Conservation (phyloP, 1,140 invertebrate species). For the Drosophila kepulauana region DNA sequence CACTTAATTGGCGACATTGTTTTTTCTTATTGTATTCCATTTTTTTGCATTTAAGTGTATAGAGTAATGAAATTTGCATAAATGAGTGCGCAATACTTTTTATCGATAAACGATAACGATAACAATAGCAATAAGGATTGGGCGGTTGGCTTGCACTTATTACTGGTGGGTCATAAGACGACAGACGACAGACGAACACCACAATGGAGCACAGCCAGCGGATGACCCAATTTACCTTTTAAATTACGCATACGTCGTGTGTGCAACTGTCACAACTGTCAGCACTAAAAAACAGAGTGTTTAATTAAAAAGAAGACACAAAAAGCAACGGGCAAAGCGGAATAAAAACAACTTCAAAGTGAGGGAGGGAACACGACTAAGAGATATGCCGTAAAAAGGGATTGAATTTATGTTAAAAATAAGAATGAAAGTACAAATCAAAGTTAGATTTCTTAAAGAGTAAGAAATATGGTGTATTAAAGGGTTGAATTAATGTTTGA, state of each 20-base stretch:
- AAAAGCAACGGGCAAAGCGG: slow-evolving; percentile 19
- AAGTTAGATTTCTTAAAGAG: no score
- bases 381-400: neutral
- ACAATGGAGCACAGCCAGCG: neutral
- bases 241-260: slow-evolving; percentile 48
- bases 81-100: neutral
- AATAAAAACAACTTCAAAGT: slow-evolving; percentile 40
- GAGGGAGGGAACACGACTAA: neutral
- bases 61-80: slow-evolving; percentile 19
- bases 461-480: no score
- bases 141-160: neutral
- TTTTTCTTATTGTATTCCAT: neutral
- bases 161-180: slow-evolving; percentile 2
- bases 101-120: neutral
- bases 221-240: slow-evolving; percentile 43
- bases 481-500: no score
- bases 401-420: no score
- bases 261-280: slow-evolving; percentile 46
- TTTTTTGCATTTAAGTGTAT: slow-evolving; percentile 7
- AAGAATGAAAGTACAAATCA: no score
- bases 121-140: slow-evolving; percentile 14
- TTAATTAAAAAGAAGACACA: slow-evolving; percentile 53
- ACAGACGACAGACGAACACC: no score
- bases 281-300: slow-evolving; percentile 38
- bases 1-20: slow-evolving; percentile 1